Evolutionary conservation across 1,140 invertebrate genomes (phyloP).

Genomic region (Drosophila kanapiae): DNA sequence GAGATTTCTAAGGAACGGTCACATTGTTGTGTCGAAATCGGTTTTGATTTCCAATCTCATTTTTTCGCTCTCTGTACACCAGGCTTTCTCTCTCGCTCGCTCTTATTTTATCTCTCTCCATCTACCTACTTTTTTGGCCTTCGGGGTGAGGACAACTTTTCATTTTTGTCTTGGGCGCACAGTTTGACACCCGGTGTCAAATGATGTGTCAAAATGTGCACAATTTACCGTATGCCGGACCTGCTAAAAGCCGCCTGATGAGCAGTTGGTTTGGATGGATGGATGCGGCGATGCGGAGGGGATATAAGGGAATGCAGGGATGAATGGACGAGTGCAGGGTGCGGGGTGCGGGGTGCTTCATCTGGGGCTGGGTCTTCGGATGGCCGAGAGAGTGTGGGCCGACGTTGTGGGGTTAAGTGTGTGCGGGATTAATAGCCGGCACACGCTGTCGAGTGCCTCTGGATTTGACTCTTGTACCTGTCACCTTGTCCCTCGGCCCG

Average conservation of each 20-base stretch:
- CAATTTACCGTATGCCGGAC: conserved; percentile 71
- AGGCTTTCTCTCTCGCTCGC: background rate
- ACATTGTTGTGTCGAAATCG: background rate
- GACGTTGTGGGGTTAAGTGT: conserved; percentile 59
- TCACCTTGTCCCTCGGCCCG: conserved; percentile 21
- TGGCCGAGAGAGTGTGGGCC: conserved; percentile 5
- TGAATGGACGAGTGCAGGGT: background rate
- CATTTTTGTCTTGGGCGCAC: conserved; percentile 68
- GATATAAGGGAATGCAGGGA: background rate
- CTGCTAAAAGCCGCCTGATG: conserved; percentile 48
- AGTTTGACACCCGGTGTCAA: conserved; percentile 78
- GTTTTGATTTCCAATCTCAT: background rate
- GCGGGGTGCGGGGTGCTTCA: background rate
- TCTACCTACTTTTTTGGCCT: background rate
- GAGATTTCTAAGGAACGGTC: background rate
- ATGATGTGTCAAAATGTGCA: conserved; percentile 81
- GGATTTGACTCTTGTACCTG: conserved; percentile 49
- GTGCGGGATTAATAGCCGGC: conserved; percentile 74
- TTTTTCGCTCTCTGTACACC: conserved; percentile 7
- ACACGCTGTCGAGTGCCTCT: conserved; percentile 56
- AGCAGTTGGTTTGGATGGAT: conserved; percentile 9
- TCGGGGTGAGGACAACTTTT: conserved; percentile 60
- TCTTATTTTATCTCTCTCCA: conserved; percentile 27
- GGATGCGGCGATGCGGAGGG: background rate
- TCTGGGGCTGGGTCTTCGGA: conserved; percentile 7